Evolutionary conservation across 2,113 vertebrate genomes (phyloP).

Genomic region (Channa maculata): DNA sequence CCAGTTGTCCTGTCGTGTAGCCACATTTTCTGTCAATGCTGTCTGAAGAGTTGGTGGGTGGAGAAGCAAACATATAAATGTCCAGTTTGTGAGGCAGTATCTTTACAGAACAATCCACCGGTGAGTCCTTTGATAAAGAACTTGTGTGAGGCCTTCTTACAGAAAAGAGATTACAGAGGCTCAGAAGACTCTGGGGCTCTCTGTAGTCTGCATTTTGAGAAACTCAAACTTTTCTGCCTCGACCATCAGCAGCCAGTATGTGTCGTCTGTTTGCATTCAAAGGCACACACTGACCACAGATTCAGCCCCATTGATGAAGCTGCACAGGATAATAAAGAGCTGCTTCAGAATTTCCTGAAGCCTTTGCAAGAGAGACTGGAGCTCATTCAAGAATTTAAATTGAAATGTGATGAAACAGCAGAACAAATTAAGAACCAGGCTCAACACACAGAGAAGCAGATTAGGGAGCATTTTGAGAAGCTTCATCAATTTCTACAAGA

Average conservation of each 20-base stretch:
- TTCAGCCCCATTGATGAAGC: constrained; percentile 23
- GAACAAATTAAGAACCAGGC: constrained; percentile 18
- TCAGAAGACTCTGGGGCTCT: too few relatives aligned
- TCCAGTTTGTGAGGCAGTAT: constrained; percentile 16
- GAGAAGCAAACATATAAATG: neutral
- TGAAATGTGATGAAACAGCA: neutral
- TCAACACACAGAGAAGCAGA: constrained; percentile 1
- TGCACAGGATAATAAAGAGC: neutral
- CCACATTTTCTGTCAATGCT: constrained; percentile 39
- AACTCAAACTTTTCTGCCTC: constrained; percentile 24
- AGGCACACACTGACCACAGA: constrained; percentile 27
- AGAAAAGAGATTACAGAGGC: neutral
- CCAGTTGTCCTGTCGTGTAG: constrained; percentile 21
- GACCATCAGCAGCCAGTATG: constrained; percentile 33
- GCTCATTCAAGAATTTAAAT: neutral
- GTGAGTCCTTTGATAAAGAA: constrained; percentile 13
- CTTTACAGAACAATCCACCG: neutral
- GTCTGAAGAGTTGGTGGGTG: constrained; percentile 25
- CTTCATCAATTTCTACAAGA: constrained; percentile 23
- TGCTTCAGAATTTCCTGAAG: neutral
- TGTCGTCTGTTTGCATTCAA: neutral
- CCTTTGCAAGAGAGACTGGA: constrained; percentile 1
- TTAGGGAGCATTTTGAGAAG: constrained; percentile 25
- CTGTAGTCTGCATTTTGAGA: constrained; percentile 1
- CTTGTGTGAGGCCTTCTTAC: constrained; percentile 29